Conservation (phyloP, 2,797 vertebrate species). For the Tapirus indicus region DNA sequence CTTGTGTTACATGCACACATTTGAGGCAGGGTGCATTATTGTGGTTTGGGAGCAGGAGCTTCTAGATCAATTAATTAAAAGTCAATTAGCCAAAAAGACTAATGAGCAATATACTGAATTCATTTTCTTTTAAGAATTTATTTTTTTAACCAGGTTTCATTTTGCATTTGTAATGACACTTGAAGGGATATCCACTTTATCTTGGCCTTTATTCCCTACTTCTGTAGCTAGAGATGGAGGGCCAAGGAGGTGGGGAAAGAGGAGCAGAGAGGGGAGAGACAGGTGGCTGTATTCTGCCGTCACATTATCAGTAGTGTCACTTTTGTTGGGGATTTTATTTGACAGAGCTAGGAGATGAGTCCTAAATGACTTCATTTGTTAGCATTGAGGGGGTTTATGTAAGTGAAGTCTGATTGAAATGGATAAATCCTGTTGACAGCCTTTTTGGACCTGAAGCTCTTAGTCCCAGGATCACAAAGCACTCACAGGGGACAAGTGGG, state of each 20-base stretch:
- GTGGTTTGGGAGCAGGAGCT: not conserved
- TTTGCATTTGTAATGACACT: not conserved
- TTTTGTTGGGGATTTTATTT: not conserved
- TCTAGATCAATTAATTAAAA: not conserved
- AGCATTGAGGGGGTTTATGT: not conserved
- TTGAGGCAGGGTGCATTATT: not conserved
- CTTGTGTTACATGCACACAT: not conserved
- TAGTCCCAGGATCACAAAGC: not conserved
- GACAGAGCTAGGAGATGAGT: not conserved
- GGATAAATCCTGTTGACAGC: not conserved
- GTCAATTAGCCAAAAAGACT: not conserved
- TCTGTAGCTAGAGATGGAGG: not conserved
- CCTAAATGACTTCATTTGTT: not conserved
- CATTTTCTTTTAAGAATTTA: conserved; percentile 24
- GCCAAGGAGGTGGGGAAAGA: not conserved
- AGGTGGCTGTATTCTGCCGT: not conserved
- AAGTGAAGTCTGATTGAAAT: not conserved
- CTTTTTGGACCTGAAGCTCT: not conserved
- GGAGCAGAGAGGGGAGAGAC: not conserved
- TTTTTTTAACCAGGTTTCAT: conserved; percentile 41
- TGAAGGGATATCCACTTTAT: not conserved
- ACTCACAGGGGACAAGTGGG: not conserved
- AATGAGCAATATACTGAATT: not conserved
- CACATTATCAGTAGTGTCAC: not conserved
- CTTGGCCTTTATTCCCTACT: not conserved